phyloP scores from a whole-genome alignment of 2,888 invertebrate species.

The Lumbricus terrestris region DNA sequence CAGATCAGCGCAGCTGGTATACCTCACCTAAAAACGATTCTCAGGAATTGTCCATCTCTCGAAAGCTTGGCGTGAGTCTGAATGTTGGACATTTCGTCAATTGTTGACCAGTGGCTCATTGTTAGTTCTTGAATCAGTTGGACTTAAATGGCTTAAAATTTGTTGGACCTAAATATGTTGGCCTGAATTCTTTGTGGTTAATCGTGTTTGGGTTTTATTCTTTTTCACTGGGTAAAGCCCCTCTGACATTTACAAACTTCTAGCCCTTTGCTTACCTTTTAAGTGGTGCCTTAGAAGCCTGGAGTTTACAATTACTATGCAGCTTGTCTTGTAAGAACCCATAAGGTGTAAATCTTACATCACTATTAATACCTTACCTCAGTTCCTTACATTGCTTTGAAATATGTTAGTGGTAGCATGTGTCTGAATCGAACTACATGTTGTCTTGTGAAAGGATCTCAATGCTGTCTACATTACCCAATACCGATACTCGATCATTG shows the following conservation, averaged over 20 bases:
- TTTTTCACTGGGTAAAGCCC: no score
- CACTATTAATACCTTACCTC: background rate
- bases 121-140: background rate
- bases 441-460: background rate
- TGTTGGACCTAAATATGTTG: no score
- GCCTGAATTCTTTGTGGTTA: no score
- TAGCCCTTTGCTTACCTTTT: no score
- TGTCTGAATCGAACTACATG: background rate
- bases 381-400: background rate
- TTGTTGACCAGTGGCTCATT: background rate
- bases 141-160: no score
- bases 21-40: background rate
- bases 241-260: no score
- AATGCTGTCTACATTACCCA: background rate
- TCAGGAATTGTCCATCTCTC: background rate
- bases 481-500: no score
- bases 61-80: conserved; percentile 10
- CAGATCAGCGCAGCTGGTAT: background rate
- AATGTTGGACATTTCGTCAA: background rate
- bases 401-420: background rate
- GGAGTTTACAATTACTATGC: no score
- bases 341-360: background rate
- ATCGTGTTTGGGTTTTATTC: no score
- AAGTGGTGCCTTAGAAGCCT: no score
- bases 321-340: background rate